phyloP scores from a whole-genome alignment of 2,113 vertebrate genomes.

The Cyprinodon variegatus region DNA sequence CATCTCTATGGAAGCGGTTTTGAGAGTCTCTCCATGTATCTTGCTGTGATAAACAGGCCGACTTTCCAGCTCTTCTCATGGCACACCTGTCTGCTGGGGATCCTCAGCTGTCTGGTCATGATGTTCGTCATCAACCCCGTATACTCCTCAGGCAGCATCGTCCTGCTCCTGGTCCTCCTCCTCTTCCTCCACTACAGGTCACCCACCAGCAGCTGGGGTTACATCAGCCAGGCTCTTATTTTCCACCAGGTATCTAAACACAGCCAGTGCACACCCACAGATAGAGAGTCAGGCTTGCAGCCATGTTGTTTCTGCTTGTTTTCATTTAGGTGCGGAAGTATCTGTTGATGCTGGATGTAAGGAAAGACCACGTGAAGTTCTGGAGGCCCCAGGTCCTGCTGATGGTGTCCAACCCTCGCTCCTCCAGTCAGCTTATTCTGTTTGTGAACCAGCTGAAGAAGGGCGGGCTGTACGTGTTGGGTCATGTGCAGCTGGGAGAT shows the following conservation, averaged over 20 bases:
- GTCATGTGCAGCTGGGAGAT: slow-evolving; percentile 85
- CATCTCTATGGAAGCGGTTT: neutral
- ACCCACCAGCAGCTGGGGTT: slow-evolving; percentile 91
- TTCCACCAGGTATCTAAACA: slow-evolving; percentile 82
- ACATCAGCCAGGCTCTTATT: slow-evolving; percentile 91
- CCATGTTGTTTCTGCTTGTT: neutral
- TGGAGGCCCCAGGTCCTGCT: slow-evolving; percentile 86
- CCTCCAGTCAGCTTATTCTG: slow-evolving; percentile 83
- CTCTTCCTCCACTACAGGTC: slow-evolving; percentile 87
- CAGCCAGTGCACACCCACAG: neutral
- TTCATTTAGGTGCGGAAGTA: slow-evolving; percentile 83
- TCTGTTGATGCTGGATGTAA: slow-evolving; percentile 83
- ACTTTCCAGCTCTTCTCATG: slow-evolving; percentile 91
- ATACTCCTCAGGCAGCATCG: slow-evolving; percentile 86
- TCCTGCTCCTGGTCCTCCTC: slow-evolving; percentile 84
- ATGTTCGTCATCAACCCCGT: slow-evolving; percentile 91
- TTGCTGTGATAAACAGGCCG: slow-evolving; percentile 76
- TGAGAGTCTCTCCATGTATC: neutral
- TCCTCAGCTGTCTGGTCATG: slow-evolving; percentile 89
- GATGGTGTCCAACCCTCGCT: slow-evolving; percentile 86
- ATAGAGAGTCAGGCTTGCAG: neutral
- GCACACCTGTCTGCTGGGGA: slow-evolving; percentile 89
- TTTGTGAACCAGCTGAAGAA: slow-evolving; percentile 88
- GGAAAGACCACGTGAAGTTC: slow-evolving; percentile 88
- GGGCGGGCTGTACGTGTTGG: slow-evolving; percentile 83